Percentiles rank a stretch among this genome's conserved stretches.
These are phyloP conservation scores for Neopelma chrysocephalum DNA, from an alignment of 2,797 vertebrate species.

Conservation along the genomic window DNA sequence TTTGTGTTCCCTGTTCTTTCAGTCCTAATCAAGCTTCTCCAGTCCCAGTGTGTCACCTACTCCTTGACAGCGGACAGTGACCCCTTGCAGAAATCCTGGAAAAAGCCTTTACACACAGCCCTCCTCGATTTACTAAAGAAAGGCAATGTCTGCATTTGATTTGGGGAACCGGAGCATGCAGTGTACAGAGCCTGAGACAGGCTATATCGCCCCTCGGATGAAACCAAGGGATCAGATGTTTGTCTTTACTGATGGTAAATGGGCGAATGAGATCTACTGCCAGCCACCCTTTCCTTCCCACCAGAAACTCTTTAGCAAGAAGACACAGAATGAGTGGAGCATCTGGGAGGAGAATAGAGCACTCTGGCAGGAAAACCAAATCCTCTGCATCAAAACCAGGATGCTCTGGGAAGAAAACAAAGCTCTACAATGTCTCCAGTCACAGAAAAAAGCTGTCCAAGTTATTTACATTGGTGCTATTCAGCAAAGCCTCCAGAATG, in stretches of 20 bases:
- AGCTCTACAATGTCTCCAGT: constrained; percentile 55
- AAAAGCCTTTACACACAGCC: background rate
- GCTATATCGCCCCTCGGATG: background rate
- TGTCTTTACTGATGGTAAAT: constrained; percentile 61
- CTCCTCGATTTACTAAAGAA: background rate
- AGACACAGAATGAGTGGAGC: constrained; percentile 43
- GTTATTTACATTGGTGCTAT: constrained; percentile 13
- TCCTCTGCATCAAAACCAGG: constrained; percentile 56
- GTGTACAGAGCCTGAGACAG: constrained; percentile 34
- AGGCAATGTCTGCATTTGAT: constrained; percentile 3
- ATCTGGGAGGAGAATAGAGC: constrained; percentile 71
- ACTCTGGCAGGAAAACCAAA: constrained; percentile 66
- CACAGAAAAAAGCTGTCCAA: constrained; percentile 5
- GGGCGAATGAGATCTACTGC: constrained; percentile 59
- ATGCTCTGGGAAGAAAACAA: constrained; percentile 71
- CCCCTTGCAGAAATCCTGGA: background rate
- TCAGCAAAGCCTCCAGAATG: constrained; percentile 53
- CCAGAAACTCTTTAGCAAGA: constrained; percentile 38
- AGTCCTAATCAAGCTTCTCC: constrained; percentile 10
- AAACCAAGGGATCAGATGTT: constrained; percentile 63
- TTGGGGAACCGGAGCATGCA: constrained; percentile 7
- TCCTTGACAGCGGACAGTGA: background rate
- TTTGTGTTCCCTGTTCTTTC: background rate
- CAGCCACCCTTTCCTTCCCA: constrained; percentile 30
- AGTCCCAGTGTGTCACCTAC: background rate